Evolutionary conservation across 1,140 invertebrate species (phyloP).

Genomic region (Hesperophylax magnus): DNA sequence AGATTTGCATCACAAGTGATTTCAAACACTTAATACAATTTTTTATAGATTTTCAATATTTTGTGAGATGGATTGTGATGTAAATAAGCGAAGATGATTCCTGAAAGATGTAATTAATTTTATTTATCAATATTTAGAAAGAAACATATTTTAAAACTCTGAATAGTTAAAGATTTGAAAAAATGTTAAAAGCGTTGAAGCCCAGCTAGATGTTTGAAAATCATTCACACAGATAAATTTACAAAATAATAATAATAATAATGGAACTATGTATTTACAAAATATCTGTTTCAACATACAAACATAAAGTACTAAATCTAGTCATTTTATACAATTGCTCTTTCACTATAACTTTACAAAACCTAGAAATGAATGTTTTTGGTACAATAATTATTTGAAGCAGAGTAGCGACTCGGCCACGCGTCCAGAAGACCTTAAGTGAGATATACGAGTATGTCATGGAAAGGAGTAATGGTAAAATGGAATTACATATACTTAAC

Average conservation of each 20-base stretch:
- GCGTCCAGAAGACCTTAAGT: background rate
- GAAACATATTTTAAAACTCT: conserved; percentile 1
- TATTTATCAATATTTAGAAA: conserved; percentile 23
- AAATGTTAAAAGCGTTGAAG: background rate
- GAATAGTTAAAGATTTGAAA: background rate
- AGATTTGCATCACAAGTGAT: too few relatives aligned
- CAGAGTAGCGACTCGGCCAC: background rate
- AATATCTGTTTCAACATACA: conserved; percentile 27
- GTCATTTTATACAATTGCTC: conserved; percentile 46
- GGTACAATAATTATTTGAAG: conserved; percentile 34
- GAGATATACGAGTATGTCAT: conserved; percentile 15
- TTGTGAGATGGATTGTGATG: too few relatives aligned
- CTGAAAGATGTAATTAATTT: background rate
- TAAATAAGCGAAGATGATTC: too few relatives aligned
- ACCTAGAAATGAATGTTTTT: conserved; percentile 35
- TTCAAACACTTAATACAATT: too few relatives aligned
- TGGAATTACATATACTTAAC: conserved; percentile 15
- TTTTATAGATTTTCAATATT: too few relatives aligned
- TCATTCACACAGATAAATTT: conserved; percentile 41
- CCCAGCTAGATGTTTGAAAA: conserved; percentile 20
- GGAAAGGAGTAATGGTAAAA: conserved; percentile 27
- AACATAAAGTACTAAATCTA: conserved; percentile 32
- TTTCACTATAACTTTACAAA: conserved; percentile 32
- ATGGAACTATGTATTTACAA: conserved; percentile 37
- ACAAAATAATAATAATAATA: conserved; percentile 39